phyloP scores from a whole-genome alignment of 2,888 invertebrate genomes.

The Galerucella calmariensis region DNA sequence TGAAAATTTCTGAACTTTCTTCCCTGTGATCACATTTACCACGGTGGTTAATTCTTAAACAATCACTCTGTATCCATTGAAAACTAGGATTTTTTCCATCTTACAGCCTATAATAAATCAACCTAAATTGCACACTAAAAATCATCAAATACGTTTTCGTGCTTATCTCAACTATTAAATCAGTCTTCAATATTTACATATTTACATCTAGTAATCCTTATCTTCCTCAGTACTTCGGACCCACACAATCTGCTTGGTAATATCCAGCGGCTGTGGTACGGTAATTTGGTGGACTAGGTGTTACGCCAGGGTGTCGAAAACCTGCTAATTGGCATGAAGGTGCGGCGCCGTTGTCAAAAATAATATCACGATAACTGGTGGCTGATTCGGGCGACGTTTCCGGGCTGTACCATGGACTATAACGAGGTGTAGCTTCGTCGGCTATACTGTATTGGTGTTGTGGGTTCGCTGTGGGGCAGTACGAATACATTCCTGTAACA shows the following conservation, averaged over 20 bases:
- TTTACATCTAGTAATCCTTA: slow-evolving; percentile 39
- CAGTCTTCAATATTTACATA: slow-evolving; percentile 55
- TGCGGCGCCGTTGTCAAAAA: slow-evolving; percentile 61
- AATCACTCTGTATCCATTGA: neutral
- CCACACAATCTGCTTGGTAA: slow-evolving; percentile 73
- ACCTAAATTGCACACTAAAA: slow-evolving; percentile 14
- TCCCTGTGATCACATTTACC: too few species aligned
- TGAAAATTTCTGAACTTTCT: too few species aligned
- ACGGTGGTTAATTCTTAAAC: neutral
- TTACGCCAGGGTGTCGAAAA: slow-evolving; percentile 67
- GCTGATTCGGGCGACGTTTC: slow-evolving; percentile 64
- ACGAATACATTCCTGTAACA: slow-evolving; percentile 65
- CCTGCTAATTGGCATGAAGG: slow-evolving; percentile 65
- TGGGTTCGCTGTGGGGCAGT: slow-evolving; percentile 65
- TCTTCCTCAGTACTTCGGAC: slow-evolving; percentile 63
- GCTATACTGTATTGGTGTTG: slow-evolving; percentile 60
- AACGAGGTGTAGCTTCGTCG: slow-evolving; percentile 61
- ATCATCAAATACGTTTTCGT: neutral
- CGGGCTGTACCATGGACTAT: slow-evolving; percentile 70
- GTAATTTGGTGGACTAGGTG: slow-evolving; percentile 67
- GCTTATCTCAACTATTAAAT: slow-evolving; percentile 31
- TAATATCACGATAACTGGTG: slow-evolving; percentile 62
- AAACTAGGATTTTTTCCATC: neutral
- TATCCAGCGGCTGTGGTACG: slow-evolving; percentile 66
- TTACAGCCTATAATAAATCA: neutral